Evolutionary conservation across 1,140 invertebrate species (phyloP), one percentile per base, ranked within the genome.

Genomic region (Zaprionus kolodkinae): DNA sequence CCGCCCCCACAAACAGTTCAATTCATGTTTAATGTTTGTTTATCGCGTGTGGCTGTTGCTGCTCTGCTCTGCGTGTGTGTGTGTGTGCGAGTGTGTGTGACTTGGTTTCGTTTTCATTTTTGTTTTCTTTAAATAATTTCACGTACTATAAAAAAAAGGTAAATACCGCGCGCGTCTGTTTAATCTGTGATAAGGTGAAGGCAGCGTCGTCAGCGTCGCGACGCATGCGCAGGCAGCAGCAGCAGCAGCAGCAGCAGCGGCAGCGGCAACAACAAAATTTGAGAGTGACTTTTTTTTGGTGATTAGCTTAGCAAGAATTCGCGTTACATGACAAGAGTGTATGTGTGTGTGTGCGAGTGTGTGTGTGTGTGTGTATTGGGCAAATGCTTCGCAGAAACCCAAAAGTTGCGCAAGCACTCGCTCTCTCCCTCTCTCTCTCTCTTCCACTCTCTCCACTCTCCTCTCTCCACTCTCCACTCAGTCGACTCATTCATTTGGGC

Each of bases 261-360:
- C 25, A 63, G 36, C 50, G 60, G 13, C 35, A 57, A 35, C 54
- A 65, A 72, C 61, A 57, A 61, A 57, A 61, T 9, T 72, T 87
- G 79, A 81, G 66, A 71, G 73, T 83, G 79, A 74, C 71, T 73
- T 80, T 72, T 78, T 33, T 33, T 33, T 45, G 78, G 72, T 89
- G 85, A 89, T 89, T 89, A 89, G 85, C 85, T 89, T 89, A 89
- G 79, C 85, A 89, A 89, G 85, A 89, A 89, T 89, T 89, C 85
- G 86, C 86, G 81, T 88, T 78, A 72, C 62, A 76, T 77, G n/a
- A n/a, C n/a, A n/a, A n/a, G n/a, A n/a, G n/a, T n/a, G n/a, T 68
- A 65, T 65, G 30, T 57, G 48, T 10, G 10, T 9, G 33, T 9
- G 33, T 69, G 62, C 78, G 62, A 62, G 70, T 72, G 67, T 69